These are phyloP conservation scores for Porites lutea DNA, from an alignment of 64 coral and sea anemone genomes.

Conservation along the genomic window DNA sequence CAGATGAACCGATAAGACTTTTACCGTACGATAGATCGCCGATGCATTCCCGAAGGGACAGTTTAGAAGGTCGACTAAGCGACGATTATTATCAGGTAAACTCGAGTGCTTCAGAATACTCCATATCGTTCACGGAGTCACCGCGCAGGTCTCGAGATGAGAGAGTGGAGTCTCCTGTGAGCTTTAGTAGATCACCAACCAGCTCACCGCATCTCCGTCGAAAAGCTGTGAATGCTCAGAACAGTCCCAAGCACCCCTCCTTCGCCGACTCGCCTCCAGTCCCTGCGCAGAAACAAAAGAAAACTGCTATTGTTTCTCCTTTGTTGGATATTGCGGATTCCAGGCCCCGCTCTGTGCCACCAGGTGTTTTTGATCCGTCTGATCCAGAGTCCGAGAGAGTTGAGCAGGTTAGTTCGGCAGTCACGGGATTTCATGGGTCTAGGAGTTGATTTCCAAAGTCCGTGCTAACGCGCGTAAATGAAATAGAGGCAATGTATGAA, in stretches of 20 bases:
- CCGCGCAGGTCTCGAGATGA: constrained; percentile 49
- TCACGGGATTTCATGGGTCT: no score
- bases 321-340: constrained; percentile 61
- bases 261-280: constrained; percentile 27
- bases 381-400: constrained; percentile 87
- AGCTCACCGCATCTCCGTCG: constrained; percentile 49
- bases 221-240: constrained; percentile 49
- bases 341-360: constrained; percentile 71
- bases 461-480: no score
- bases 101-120: constrained; percentile 26
- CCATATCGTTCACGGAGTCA: constrained; percentile 2
- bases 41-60: constrained; percentile 37
- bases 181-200: constrained; percentile 51
- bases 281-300: constrained; percentile 62
- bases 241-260: constrained; percentile 16
- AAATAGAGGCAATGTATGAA: no score
- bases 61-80: background rate
- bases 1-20: constrained; percentile 15
- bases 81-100: constrained; percentile 3
- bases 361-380: constrained; percentile 83
- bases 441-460: no score
- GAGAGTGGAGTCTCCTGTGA: constrained; percentile 6
- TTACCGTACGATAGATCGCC: constrained; percentile 60
- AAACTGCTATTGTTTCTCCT: constrained; percentile 90
- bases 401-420: constrained; percentile 58